Evolutionary conservation across 2,113 vertebrate genomes (phyloP).

Genomic region (Pseudopipra pipra): DNA sequence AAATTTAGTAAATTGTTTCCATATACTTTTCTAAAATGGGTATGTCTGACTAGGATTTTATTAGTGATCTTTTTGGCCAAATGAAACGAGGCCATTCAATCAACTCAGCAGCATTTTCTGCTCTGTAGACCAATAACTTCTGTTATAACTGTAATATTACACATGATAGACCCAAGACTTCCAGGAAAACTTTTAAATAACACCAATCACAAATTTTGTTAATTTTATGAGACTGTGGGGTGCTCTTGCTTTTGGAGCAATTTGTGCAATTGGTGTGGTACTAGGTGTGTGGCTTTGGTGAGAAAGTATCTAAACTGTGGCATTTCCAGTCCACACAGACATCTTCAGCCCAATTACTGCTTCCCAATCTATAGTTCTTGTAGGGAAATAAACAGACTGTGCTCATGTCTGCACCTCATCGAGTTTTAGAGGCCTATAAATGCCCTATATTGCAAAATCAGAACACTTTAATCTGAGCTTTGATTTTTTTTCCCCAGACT

Average conservation of each 20-base stretch:
- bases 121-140: neutral
- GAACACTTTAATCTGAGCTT: neutral
- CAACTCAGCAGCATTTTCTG: neutral
- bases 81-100: neutral
- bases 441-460: neutral
- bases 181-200: neutral
- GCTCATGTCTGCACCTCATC: neutral
- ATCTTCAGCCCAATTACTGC: neutral
- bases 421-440: neutral
- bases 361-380: neutral
- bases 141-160: neutral
- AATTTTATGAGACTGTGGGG: neutral
- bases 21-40: neutral
- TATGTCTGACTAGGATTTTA: neutral
- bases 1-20: constrained; percentile 38
- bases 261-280: neutral
- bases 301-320: neutral
- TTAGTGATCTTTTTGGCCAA: neutral
- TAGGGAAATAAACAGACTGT: neutral
- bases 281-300: neutral
- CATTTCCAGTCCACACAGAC: neutral
- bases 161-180: neutral
- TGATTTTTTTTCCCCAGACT: neutral
- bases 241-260: neutral
- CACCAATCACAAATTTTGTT: neutral